Percentiles rank a stretch among this genome's conserved stretches.
phyloP scores from a whole-genome alignment of 2,888 invertebrate genomes.

The Nematopogon swammerdamellus region DNA sequence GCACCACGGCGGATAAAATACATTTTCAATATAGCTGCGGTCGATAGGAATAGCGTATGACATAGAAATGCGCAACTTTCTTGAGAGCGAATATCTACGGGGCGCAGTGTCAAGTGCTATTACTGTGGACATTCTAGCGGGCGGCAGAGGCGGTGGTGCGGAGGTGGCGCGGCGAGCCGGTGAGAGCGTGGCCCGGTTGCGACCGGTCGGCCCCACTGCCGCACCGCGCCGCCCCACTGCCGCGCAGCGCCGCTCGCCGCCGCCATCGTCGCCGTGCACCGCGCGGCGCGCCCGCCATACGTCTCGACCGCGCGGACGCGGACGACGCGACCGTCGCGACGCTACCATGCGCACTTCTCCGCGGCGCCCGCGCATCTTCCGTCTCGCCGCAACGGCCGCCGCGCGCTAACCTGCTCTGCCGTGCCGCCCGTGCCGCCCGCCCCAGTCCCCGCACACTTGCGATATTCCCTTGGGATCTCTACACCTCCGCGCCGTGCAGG shows the following conservation, averaged over 20 bases:
- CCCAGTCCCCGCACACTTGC: conserved; percentile 19
- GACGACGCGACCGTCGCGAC: neutral
- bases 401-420: conserved; percentile 17
- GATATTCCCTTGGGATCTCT: conserved; percentile 12
- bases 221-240: conserved; percentile 1
- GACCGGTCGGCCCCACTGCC: conserved; percentile 50
- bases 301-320: neutral
- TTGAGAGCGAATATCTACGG: conserved; percentile 40
- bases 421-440: conserved; percentile 12
- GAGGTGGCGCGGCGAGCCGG: conserved; percentile 29
- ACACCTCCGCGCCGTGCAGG: neutral
- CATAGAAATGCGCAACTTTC: conserved; percentile 52
- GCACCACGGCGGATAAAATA: too few relatives aligned
- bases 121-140: conserved; percentile 31
- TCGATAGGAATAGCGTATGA: conserved; percentile 12
- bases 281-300: neutral
- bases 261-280: conserved; percentile 50
- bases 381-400: conserved; percentile 4
- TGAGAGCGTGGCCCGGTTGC: conserved; percentile 52
- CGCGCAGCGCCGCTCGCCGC: conserved; percentile 9
- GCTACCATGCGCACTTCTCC: neutral
- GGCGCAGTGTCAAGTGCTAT: conserved; percentile 53
- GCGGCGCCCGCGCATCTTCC: neutral
- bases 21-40: too few relatives aligned
- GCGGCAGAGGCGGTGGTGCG: conserved; percentile 38